These are phyloP conservation scores for Nixonia krombeini DNA, from an alignment of 1,140 invertebrate species.

Conservation along the genomic window DNA sequence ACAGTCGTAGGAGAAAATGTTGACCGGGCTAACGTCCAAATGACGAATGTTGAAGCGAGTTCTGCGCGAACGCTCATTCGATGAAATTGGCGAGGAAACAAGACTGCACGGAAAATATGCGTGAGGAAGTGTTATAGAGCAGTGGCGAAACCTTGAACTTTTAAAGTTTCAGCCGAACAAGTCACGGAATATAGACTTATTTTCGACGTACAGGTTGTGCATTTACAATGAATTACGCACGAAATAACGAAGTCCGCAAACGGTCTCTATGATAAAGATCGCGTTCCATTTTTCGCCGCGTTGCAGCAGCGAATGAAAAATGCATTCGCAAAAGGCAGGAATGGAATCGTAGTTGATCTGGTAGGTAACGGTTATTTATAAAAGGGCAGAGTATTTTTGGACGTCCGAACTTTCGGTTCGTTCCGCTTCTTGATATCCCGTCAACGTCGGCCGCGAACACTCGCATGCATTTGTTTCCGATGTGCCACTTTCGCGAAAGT, in stretches of 20 bases:
- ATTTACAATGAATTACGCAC: slow-evolving; percentile 31
- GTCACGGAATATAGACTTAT: slow-evolving; percentile 36
- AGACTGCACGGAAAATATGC: slow-evolving; percentile 22
- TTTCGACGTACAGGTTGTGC: slow-evolving; percentile 17
- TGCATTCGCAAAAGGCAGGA: no score
- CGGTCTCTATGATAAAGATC: background rate
- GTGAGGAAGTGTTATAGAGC: slow-evolving; percentile 12
- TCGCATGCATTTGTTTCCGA: no score
- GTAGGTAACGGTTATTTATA: no score
- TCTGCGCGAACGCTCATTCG: no score
- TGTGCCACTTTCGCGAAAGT: no score
- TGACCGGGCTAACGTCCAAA: slow-evolving; percentile 16
- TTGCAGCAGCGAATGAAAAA: background rate
- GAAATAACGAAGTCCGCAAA: background rate
- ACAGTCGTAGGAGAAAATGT: slow-evolving; percentile 21
- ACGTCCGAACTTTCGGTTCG: no score
- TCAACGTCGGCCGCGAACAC: no score
- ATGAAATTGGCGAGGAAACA: no score
- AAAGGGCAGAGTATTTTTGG: no score
- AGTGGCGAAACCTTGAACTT: slow-evolving; percentile 42
- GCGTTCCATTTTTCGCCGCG: background rate
- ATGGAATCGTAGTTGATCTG: no score
- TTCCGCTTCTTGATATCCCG: no score
- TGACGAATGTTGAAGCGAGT: no score
- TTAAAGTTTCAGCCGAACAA: slow-evolving; percentile 33